These are phyloP conservation scores for Yponomeuta evonymella DNA, from an alignment of 2,888 invertebrate genomes.

Conservation along the genomic window DNA sequence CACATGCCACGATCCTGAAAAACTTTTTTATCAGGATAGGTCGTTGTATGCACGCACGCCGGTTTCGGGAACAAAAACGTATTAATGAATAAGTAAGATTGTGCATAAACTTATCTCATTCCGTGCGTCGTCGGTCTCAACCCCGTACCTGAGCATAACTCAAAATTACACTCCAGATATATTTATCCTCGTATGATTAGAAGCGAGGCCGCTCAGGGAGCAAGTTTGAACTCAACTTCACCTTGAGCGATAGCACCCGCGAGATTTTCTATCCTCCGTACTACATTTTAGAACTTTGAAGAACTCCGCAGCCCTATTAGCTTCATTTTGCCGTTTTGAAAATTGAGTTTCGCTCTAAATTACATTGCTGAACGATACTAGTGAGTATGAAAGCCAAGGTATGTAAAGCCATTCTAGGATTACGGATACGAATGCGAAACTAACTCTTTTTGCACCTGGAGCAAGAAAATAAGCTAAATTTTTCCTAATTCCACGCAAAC, in stretches of 20 bases:
- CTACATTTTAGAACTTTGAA: not conserved
- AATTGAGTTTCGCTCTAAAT: not conserved
- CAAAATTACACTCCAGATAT: not conserved
- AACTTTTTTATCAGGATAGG: too few species aligned
- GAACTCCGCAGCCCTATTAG: not conserved
- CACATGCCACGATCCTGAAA: too few species aligned
- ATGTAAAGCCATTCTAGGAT: not conserved
- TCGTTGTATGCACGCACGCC: too few species aligned
- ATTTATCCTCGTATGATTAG: conserved; percentile 1
- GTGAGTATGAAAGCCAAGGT: not conserved
- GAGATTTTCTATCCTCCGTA: conserved; percentile 36
- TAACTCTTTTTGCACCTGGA: too few species aligned
- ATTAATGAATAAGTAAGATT: too few species aligned
- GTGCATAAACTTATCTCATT: too few species aligned
- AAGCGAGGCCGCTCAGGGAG: not conserved
- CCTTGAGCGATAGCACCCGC: conserved; percentile 43
- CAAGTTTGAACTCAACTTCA: conserved; percentile 30
- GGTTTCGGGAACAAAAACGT: too few species aligned
- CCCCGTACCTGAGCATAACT: too few species aligned
- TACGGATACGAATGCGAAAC: not conserved
- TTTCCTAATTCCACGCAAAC: too few species aligned
- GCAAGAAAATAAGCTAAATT: too few species aligned
- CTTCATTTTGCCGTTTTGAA: not conserved
- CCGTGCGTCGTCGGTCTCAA: too few species aligned
- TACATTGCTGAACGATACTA: not conserved